These are phyloP conservation scores for Carcinoscorpius rotundicauda DNA, from an alignment of 1,140 invertebrate species.

Conservation along the genomic window DNA sequence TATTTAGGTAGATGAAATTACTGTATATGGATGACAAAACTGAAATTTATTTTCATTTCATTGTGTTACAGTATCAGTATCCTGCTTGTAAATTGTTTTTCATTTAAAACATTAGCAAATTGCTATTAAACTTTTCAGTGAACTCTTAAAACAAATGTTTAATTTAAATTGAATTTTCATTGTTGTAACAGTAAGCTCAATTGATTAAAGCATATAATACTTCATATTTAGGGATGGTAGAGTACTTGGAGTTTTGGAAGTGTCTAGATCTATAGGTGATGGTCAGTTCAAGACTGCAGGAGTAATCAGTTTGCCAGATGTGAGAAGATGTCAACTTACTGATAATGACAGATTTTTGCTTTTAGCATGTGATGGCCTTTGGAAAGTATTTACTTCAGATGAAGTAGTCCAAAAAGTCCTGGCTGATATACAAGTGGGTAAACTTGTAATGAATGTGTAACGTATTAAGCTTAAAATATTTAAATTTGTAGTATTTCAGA, in stretches of 20 bases:
- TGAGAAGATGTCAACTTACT: conserved; percentile 38
- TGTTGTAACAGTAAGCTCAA: too few relatives aligned
- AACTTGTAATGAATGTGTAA: conserved; percentile 4
- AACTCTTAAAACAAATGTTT: too few relatives aligned
- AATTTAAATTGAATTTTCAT: too few relatives aligned
- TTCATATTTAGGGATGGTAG: conserved; percentile 36
- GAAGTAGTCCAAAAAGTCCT: conserved; percentile 35
- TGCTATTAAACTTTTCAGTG: too few relatives aligned
- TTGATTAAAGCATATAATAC: not conserved
- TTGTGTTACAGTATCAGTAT: too few relatives aligned
- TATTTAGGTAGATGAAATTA: too few relatives aligned
- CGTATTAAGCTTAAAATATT: not conserved
- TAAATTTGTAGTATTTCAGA: too few relatives aligned
- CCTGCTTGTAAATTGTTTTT: too few relatives aligned
- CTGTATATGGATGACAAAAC: too few relatives aligned
- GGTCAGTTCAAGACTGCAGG: conserved; percentile 38
- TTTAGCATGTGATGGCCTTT: conserved; percentile 41
- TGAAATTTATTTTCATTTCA: too few relatives aligned
- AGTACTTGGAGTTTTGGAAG: conserved; percentile 40
- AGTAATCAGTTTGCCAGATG: conserved; percentile 37
- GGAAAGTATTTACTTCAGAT: conserved; percentile 37
- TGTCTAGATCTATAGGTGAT: conserved; percentile 42
- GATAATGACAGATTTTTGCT: conserved; percentile 30
- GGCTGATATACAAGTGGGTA: conserved; percentile 27
- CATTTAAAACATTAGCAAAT: too few relatives aligned